These are phyloP conservation scores for Mercenaria mercenaria DNA, from an alignment of 1,140 invertebrate species.

Conservation along the genomic window DNA sequence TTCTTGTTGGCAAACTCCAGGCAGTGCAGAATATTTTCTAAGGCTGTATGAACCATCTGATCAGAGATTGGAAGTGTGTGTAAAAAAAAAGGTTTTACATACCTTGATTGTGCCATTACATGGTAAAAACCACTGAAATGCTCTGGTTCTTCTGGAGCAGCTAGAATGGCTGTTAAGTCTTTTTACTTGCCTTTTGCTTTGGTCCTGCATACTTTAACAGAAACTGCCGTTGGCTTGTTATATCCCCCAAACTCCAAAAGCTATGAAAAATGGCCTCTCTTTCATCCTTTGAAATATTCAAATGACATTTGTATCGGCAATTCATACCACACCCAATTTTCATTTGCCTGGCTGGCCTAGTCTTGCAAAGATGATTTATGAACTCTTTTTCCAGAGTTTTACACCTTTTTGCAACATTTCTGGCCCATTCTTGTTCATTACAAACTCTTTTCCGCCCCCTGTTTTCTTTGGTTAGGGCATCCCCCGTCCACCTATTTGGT, in stretches of 20 bases:
- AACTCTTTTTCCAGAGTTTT: too few species aligned
- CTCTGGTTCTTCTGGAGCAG: neutral
- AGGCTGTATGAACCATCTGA: neutral
- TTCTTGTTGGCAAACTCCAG: neutral
- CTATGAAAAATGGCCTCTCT: constrained; percentile 18
- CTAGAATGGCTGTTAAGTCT: neutral
- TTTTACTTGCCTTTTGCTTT: neutral
- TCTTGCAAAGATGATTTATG: too few species aligned
- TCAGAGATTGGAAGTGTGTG: constrained; percentile 12
- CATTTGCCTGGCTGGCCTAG: too few species aligned
- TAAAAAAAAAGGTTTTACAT: constrained; percentile 47
- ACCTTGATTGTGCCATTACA: constrained; percentile 10
- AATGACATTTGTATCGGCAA: constrained; percentile 41
- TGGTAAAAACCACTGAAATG: constrained; percentile 23
- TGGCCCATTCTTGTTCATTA: too few species aligned
- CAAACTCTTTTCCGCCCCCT: too few species aligned
- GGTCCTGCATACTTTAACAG: neutral
- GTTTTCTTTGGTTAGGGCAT: too few species aligned
- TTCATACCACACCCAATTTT: neutral
- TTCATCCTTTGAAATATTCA: neutral
- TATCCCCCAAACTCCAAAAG: constrained; percentile 18
- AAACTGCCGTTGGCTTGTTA: constrained; percentile 10
- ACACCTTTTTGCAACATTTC: too few species aligned
- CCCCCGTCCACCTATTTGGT: too few species aligned
- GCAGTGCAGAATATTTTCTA: neutral